Conservation (phyloP, 2,113 vertebrate species). For the Amphiprion ocellaris region DNA sequence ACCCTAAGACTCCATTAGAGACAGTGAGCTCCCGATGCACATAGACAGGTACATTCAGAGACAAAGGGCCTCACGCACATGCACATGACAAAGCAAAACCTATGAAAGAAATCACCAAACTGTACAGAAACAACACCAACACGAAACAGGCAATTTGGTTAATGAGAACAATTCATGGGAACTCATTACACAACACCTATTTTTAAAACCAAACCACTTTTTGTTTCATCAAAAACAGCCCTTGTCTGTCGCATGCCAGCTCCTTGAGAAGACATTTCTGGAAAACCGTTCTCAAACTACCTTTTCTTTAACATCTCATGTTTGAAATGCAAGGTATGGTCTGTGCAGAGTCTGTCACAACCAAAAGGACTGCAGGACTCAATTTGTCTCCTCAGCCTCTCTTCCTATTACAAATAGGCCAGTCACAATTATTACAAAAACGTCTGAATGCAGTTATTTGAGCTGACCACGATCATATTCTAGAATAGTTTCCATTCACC, state of each 20-base stretch:
- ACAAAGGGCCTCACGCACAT: constrained; percentile 18
- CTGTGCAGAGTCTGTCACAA: not conserved
- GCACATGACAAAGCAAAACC: constrained; percentile 6
- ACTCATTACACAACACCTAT: constrained; percentile 5
- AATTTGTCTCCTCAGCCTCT: too few relatives aligned
- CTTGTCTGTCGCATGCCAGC: not conserved
- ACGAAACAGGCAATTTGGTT: constrained; percentile 20
- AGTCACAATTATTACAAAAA: too few relatives aligned
- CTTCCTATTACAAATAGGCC: too few relatives aligned
- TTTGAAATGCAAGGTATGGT: constrained; percentile 15
- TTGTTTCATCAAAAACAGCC: constrained; percentile 39
- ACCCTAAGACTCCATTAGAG: constrained; percentile 66
- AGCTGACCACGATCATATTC: too few relatives aligned
- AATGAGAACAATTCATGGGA: constrained; percentile 13
- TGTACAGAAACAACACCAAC: not conserved
- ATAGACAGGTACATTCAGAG: constrained; percentile 55
- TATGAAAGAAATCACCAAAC: constrained; percentile 2
- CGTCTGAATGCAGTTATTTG: too few relatives aligned
- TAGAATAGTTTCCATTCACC: too few relatives aligned
- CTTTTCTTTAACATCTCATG: constrained; percentile 27
- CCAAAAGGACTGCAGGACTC: not conserved
- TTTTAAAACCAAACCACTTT: constrained; percentile 27
- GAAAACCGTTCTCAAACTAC: constrained; percentile 7
- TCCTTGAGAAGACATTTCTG: constrained; percentile 20
- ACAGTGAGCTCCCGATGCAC: constrained; percentile 36